Conservation (phyloP, 2,113 vertebrate species). For the Epinephelus lanceolatus region DNA sequence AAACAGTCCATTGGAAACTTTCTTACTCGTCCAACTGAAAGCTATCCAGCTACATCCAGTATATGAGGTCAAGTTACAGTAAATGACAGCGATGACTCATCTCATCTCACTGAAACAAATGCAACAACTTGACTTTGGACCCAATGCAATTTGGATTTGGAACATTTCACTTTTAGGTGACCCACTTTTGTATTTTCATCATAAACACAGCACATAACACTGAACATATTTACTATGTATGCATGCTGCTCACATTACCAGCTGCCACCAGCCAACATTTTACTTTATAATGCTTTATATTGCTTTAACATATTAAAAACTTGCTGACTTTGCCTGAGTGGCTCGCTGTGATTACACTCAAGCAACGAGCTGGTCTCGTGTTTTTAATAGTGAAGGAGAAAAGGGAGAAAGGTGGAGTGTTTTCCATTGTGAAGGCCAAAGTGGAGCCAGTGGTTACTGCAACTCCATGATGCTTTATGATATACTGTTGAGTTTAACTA, state of each 20-base stretch:
- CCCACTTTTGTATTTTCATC: slow-evolving; percentile 19
- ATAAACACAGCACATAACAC: neutral
- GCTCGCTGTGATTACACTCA: slow-evolving; percentile 3
- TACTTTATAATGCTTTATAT: slow-evolving; percentile 17
- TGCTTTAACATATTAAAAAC: slow-evolving; percentile 20
- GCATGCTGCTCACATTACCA: slow-evolving; percentile 18
- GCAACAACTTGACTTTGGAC: neutral
- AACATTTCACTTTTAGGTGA: slow-evolving; percentile 24
- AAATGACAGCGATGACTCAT: slow-evolving; percentile 32
- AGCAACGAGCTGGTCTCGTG: neutral
- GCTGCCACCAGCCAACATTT: slow-evolving; percentile 17
- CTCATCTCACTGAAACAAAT: slow-evolving; percentile 17
- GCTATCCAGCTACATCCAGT: slow-evolving; percentile 20
- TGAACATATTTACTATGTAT: neutral
- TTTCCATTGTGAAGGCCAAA: slow-evolving; percentile 45
- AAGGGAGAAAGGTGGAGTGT: slow-evolving; percentile 19
- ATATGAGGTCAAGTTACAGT: slow-evolving; percentile 31
- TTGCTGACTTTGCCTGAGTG: slow-evolving; percentile 34
- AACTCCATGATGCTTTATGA: slow-evolving; percentile 58
- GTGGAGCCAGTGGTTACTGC: slow-evolving; percentile 44
- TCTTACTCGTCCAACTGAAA: slow-evolving; percentile 15
- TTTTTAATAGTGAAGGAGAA: slow-evolving; percentile 31
- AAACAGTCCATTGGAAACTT: neutral
- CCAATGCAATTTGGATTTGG: slow-evolving; percentile 8
- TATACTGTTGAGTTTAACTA: slow-evolving; percentile 52